Percentiles rank a stretch among this genome's conserved stretches.
Conservation (phyloP, 2,113 vertebrate genomes). For the Rousettus leschenaultii region DNA sequence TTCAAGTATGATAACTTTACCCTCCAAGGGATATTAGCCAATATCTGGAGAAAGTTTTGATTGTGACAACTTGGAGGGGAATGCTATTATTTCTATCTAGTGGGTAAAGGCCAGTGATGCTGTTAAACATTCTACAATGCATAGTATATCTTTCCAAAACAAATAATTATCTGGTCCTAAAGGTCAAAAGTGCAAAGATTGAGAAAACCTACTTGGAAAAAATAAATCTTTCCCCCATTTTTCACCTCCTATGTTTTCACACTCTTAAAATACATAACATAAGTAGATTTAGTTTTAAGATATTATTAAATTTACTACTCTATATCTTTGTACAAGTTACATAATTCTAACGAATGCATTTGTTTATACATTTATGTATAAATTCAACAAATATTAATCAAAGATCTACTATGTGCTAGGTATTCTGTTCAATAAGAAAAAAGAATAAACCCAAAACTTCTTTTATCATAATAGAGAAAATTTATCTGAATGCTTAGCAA, state of each 20-base stretch:
- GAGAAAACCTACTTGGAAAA: not conserved
- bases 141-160: not conserved
- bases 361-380: not conserved
- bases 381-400: not conserved
- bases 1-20: rapidly evolving
- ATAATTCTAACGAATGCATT: not conserved
- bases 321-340: not conserved
- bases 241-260: not conserved
- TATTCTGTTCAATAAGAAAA: not conserved
- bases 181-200: not conserved
- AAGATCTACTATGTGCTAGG: not conserved
- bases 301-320: not conserved
- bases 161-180: not conserved
- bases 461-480: not conserved
- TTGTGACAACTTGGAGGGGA: not conserved
- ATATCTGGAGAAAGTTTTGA: not conserved
- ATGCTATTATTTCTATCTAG: not conserved
- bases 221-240: not conserved
- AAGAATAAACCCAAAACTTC: not conserved
- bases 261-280: not conserved
- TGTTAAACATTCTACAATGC: not conserved
- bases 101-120: not conserved
- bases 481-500: not conserved
- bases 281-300: not conserved
- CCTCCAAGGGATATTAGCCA: not conserved